phyloP scores from a whole-genome alignment of 2,113 vertebrate genomes.

The Pelvicachromis taeniatus region DNA sequence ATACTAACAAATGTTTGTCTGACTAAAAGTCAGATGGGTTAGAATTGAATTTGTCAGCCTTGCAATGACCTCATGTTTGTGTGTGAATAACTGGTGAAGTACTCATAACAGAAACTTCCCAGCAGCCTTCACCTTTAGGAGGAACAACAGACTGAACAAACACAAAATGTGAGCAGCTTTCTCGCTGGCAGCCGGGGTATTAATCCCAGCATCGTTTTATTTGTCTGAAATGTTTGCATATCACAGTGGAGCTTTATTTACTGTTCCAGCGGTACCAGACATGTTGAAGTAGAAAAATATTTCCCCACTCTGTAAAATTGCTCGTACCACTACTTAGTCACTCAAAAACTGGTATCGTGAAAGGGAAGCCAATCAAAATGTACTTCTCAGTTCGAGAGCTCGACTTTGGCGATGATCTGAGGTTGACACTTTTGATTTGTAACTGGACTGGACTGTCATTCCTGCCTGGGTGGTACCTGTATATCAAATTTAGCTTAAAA shows the following conservation, averaged over 20 bases:
- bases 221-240: constrained; percentile 21
- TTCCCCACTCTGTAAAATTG: background rate
- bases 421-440: background rate
- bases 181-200: background rate
- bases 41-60: background rate
- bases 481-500: background rate
- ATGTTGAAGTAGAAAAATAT: background rate
- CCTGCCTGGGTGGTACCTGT: background rate
- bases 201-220: constrained; percentile 6
- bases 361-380: background rate
- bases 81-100: background rate
- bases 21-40: background rate
- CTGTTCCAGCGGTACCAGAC: background rate
- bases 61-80: background rate
- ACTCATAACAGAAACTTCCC: constrained; percentile 8
- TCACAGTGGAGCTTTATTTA: constrained; percentile 10
- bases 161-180: constrained; percentile 3
- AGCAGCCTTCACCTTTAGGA: constrained; percentile 7
- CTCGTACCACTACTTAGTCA: background rate
- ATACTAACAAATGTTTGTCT: background rate
- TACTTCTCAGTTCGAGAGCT: background rate
- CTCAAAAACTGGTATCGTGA: background rate
- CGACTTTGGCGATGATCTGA: background rate
- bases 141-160: constrained; percentile 52
- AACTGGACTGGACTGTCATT: background rate